Evolutionary conservation across 2,797 vertebrate species (phyloP).

Genomic region (Mus spretus): DNA sequence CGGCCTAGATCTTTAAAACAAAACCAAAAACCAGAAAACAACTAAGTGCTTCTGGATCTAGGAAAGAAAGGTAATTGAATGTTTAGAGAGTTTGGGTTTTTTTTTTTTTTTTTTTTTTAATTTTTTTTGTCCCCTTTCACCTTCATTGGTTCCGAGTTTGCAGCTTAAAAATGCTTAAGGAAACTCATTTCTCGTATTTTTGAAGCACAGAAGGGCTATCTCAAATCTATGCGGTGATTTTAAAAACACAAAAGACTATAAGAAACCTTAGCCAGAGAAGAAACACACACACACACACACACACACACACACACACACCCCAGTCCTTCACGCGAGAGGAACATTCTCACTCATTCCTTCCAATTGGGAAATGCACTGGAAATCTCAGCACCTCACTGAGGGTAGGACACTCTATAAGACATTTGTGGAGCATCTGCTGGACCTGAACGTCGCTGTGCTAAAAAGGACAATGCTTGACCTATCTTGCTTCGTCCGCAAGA

Average conservation of each 20-base stretch:
- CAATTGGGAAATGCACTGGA: not conserved
- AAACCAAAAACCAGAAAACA: not conserved
- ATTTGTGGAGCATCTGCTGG: not conserved
- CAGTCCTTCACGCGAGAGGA: not conserved
- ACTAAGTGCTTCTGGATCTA: not conserved
- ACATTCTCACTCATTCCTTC: not conserved
- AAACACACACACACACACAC: not conserved
- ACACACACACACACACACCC: not conserved
- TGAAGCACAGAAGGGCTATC: not conserved
- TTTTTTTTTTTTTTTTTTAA: not conserved
- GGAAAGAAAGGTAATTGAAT: slow-evolving; percentile 1
- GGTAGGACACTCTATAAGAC: not conserved
- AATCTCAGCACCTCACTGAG: not conserved
- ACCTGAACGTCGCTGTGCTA: not conserved
- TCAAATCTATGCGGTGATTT: not conserved
- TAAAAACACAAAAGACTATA: not conserved
- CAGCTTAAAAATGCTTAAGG: slow-evolving; percentile 53
- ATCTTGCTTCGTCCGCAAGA: not conserved
- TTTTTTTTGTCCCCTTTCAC: not conserved
- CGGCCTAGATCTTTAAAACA: slow-evolving; percentile 1
- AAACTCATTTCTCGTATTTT: not conserved
- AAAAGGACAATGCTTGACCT: not conserved
- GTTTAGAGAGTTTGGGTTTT: not conserved
- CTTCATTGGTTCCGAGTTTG: not conserved
- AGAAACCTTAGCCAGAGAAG: not conserved